These are phyloP conservation scores for Limanda limanda DNA, from an alignment of 2,113 vertebrate genomes.

Conservation along the genomic window DNA sequence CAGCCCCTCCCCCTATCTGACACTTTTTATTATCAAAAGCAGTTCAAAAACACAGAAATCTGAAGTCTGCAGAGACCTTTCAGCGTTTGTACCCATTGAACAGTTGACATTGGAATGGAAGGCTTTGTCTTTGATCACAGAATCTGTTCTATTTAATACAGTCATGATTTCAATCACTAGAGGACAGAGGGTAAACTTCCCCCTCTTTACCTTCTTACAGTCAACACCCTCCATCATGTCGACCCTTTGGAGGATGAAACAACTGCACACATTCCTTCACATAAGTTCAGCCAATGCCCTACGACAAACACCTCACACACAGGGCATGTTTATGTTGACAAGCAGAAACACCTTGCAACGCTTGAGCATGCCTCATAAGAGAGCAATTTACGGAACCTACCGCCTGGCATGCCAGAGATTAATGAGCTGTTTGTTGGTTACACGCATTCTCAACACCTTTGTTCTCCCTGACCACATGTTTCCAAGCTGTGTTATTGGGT, in stretches of 20 bases:
- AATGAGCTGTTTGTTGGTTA: slow-evolving; percentile 51
- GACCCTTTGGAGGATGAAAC: background rate
- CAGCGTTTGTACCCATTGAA: background rate
- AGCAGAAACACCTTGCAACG: background rate
- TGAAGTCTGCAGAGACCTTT: background rate
- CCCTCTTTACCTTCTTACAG: too few species aligned
- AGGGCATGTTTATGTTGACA: too few species aligned
- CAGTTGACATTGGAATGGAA: background rate
- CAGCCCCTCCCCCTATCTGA: background rate
- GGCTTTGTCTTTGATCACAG: background rate
- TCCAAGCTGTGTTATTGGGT: slow-evolving; percentile 12
- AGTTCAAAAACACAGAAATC: background rate
- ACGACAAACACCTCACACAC: too few species aligned
- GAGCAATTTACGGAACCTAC: slow-evolving; percentile 23
- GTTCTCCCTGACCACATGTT: slow-evolving; percentile 19
- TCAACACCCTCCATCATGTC: too few species aligned
- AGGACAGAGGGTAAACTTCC: too few species aligned
- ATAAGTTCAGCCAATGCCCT: background rate
- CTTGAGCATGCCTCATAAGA: slow-evolving; percentile 36
- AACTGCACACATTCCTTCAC: background rate
- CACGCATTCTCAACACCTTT: slow-evolving; percentile 12
- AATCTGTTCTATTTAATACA: background rate
- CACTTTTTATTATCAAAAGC: background rate
- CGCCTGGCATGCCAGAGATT: slow-evolving; percentile 49
- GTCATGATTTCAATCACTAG: background rate